Evolutionary conservation across 2,888 invertebrate species (phyloP).

Genomic region (Synergus itoensis): DNA sequence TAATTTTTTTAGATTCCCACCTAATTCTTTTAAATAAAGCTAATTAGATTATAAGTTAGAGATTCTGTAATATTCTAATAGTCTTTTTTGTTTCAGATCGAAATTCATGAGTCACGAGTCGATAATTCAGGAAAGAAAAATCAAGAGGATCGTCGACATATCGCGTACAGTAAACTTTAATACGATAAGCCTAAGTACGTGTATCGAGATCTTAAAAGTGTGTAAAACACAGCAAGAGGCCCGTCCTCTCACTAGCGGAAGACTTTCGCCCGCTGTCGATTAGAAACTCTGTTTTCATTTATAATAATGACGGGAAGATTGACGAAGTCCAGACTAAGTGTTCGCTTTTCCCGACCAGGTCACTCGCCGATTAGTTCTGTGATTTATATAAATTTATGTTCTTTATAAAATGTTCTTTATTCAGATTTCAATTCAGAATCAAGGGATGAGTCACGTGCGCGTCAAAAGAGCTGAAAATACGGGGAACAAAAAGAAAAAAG

Average conservation of each 20-base stretch:
- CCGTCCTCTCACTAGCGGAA: constrained; percentile 32
- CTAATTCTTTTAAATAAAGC: not conserved
- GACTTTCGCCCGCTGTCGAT: constrained; percentile 62
- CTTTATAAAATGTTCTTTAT: not conserved
- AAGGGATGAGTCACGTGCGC: constrained; percentile 51
- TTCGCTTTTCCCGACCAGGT: constrained; percentile 31
- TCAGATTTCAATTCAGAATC: constrained; percentile 29
- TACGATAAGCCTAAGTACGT: not conserved
- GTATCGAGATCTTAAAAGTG: not conserved
- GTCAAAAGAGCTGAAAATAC: constrained; percentile 52
- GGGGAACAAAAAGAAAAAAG: constrained; percentile 53
- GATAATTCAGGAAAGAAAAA: not conserved
- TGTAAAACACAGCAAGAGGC: not conserved
- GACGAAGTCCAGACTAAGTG: not conserved
- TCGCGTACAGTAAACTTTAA: not conserved
- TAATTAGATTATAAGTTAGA: not conserved
- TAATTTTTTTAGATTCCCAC: not conserved
- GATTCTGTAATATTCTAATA: not conserved
- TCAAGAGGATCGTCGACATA: not conserved
- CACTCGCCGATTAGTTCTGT: constrained; percentile 37
- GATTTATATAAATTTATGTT: constrained; percentile 14
- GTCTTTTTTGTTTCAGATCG: not conserved
- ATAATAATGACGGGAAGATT: constrained; percentile 45
- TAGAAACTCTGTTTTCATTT: constrained; percentile 59
- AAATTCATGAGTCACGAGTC: constrained; percentile 2